phyloP scores from a whole-genome alignment of 2,113 vertebrate species.

The Chelonoidis abingdonii region DNA sequence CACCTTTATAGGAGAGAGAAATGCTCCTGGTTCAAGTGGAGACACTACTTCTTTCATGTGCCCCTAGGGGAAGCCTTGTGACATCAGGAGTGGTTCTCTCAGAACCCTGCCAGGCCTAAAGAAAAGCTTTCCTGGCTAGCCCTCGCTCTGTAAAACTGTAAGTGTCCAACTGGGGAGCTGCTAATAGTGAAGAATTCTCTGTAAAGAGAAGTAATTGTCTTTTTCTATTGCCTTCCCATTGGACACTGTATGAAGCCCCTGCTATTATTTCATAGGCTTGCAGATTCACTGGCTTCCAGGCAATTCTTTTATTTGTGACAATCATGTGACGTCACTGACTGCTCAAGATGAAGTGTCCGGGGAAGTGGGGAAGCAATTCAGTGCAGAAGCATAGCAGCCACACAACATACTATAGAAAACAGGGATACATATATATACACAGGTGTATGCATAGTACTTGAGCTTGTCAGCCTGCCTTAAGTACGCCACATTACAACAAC shows the following conservation, averaged over 20 bases:
- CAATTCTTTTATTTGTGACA: conserved; percentile 8
- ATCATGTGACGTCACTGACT: not conserved
- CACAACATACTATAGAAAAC: not conserved
- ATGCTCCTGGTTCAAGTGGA: not conserved
- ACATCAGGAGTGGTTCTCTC: not conserved
- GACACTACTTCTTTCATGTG: not conserved
- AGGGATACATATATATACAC: not conserved
- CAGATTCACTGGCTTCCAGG: conserved; percentile 6
- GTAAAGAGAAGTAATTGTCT: conserved; percentile 26
- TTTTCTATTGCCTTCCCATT: not conserved
- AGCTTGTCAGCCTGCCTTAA: not conserved
- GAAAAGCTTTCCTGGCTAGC: not conserved
- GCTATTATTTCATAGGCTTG: not conserved
- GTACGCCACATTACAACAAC: rapidly evolving
- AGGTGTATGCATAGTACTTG: not conserved
- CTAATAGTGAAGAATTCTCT: not conserved
- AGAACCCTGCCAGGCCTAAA: not conserved
- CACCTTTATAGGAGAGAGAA: not conserved
- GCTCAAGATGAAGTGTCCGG: not conserved
- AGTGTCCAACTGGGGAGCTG: not conserved
- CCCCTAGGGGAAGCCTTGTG: not conserved
- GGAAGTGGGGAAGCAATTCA: not conserved
- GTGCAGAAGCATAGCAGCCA: not conserved
- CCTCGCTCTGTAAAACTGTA: not conserved
- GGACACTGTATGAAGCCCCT: not conserved